Percentiles rank a stretch among this genome's conserved stretches.
These are phyloP conservation scores for Trididemnum nubilum DNA, from an alignment of 23 tunicate species.

Conservation along the genomic window DNA sequence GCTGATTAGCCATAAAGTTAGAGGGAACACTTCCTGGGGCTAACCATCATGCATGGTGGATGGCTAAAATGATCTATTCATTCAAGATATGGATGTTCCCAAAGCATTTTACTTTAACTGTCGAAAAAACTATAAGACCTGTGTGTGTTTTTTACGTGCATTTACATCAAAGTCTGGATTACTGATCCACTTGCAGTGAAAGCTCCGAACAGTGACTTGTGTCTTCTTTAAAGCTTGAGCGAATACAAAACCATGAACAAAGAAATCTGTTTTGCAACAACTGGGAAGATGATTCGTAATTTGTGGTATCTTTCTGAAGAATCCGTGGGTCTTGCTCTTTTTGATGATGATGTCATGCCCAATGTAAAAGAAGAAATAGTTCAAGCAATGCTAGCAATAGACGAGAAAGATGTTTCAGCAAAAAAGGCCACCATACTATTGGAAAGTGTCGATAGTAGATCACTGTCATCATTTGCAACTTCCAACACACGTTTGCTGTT, in stretches of 20 bases:
- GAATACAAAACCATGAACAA: neutral
- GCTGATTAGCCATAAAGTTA: too few species aligned
- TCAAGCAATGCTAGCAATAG: neutral
- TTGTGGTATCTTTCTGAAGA: constrained; percentile 9
- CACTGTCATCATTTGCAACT: neutral
- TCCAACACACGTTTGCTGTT: neutral
- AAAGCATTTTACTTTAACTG: neutral
- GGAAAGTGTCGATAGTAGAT: neutral
- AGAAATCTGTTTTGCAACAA: neutral
- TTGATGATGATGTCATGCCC: constrained; percentile 16
- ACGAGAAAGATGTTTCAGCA: neutral
- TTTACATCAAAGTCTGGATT: constrained; percentile 15
- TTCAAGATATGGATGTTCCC: constrained; percentile 8
- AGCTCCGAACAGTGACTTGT: constrained; percentile 14
- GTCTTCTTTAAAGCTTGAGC: neutral
- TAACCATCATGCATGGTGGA: neutral
- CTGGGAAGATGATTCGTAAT: neutral
- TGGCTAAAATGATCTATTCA: constrained; percentile 2
- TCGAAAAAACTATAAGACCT: neutral
- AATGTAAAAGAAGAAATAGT: neutral
- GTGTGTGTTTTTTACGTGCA: constrained; percentile 11
- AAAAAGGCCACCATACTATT: too few species aligned
- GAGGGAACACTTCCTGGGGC: too few species aligned
- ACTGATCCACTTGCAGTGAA: constrained; percentile 1
- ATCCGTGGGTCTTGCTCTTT: constrained; percentile 7